Percentiles rank a stretch among this genome's conserved stretches.
Conservation (phyloP, 2,888 invertebrate species). For the Saturnia pavonia region DNA sequence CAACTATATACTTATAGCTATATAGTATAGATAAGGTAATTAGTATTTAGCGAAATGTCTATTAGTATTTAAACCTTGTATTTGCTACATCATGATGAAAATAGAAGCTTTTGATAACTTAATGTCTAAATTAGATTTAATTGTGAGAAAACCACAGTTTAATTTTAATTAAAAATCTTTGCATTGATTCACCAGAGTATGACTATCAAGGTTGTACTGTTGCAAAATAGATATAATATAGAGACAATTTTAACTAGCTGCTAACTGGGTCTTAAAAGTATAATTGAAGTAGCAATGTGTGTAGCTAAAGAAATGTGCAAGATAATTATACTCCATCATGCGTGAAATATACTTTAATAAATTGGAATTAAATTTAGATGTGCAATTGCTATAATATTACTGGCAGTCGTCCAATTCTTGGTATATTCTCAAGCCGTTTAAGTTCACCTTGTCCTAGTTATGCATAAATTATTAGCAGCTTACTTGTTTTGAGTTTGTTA, state of each 20-base stretch:
- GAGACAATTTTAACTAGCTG: too few species aligned
- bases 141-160: too few species aligned
- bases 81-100: neutral
- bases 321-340: neutral
- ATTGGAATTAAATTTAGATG: neutral
- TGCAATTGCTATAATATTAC: neutral
- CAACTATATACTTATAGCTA: too few species aligned
- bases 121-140: neutral
- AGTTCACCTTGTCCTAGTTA: neutral
- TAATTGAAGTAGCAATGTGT: neutral
- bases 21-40: neutral
- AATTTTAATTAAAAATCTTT: too few species aligned
- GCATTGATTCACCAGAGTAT: too few species aligned
- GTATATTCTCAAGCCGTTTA: neutral
- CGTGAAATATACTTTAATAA: too few species aligned
- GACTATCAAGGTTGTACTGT: too few species aligned
- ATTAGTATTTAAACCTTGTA: neutral
- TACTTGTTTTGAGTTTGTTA: neutral
- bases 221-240: too few species aligned
- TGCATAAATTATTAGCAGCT: neutral
- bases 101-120: neutral
- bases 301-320: neutral
- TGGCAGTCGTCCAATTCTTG: conserved; percentile 6
- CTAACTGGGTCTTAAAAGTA: too few species aligned
- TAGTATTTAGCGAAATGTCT: neutral